Percentiles rank a stretch among this genome's conserved stretches.
phyloP scores from a whole-genome alignment of 2,113 vertebrate genomes.

The Malurus cyaneus region DNA sequence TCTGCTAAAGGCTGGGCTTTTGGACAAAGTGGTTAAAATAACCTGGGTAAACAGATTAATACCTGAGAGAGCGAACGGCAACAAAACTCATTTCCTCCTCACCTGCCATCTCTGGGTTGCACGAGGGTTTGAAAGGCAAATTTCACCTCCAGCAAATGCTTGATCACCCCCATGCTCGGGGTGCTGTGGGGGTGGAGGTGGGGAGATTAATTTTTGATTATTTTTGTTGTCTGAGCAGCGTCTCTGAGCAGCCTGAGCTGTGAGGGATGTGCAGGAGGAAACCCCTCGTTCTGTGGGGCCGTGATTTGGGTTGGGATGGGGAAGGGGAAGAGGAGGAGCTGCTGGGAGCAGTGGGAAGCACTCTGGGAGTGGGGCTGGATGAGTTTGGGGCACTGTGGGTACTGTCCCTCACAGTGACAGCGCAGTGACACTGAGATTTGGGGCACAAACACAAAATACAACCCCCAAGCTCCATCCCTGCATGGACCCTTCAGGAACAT shows the following conservation, averaged over 20 bases:
- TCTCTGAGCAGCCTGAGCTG: not conserved
- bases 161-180: not conserved
- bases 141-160: not conserved
- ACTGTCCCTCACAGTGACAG: too few species aligned
- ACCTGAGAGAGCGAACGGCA: not conserved
- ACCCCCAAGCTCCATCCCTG: fast-evolving
- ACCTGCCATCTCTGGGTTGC: not conserved
- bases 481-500: not conserved
- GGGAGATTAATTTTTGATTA: not conserved
- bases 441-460: not conserved
- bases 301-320: fast-evolving
- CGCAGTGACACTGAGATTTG: fast-evolving
- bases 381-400: too few species aligned
- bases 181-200: not conserved
- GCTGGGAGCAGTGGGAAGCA: not conserved
- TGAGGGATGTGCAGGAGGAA: not conserved
- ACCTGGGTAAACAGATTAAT: conserved; percentile 19
- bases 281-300: fast-evolving
- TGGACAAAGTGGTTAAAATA: not conserved
- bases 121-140: not conserved
- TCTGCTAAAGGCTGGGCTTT: not conserved
- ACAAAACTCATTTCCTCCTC: not conserved
- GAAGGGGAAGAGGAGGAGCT: not conserved
- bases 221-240: not conserved
- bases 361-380: too few species aligned